These are phyloP conservation scores for Macroglossus sobrinus DNA, from an alignment of 2,113 vertebrate species.

Conservation along the genomic window DNA sequence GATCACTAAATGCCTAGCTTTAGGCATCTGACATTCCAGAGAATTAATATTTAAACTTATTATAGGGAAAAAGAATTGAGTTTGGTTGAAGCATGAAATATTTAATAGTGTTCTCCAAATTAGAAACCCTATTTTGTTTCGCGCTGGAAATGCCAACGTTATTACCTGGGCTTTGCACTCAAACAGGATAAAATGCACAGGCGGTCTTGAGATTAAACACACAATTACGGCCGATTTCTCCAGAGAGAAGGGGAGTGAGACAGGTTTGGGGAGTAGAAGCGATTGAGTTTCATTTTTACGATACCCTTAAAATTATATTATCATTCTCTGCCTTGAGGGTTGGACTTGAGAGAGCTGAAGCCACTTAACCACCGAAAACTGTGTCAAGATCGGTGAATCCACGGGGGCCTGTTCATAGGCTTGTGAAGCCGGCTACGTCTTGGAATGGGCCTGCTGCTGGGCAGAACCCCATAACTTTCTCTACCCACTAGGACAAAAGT, in stretches of 20 bases:
- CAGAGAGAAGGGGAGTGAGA: conserved; percentile 62
- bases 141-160: conserved; percentile 67
- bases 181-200: conserved; percentile 67
- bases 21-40: conserved; percentile 87
- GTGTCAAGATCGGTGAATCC: conserved; percentile 83
- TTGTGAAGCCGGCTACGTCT: conserved; percentile 44
- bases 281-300: conserved; percentile 76
- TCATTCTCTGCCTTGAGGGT: conserved; percentile 73
- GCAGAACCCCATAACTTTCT: background rate
- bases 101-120: conserved; percentile 81
- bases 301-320: conserved; percentile 75
- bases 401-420: conserved; percentile 81
- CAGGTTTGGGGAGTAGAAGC: conserved; percentile 74
- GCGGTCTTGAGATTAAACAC: conserved; percentile 56
- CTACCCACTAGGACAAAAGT: conserved; percentile 42
- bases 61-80: conserved; percentile 82
- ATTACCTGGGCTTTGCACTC: conserved; percentile 75
- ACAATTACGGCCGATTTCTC: conserved; percentile 70
- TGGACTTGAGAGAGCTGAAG: conserved; percentile 73
- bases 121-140: conserved; percentile 76
- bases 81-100: conserved; percentile 81
- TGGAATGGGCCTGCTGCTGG: background rate
- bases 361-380: conserved; percentile 82
- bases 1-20: conserved; percentile 83
- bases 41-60: conserved; percentile 90